These are phyloP conservation scores for Marisa cornuarietis DNA, from an alignment of 1,140 invertebrate species.

Conservation along the genomic window DNA sequence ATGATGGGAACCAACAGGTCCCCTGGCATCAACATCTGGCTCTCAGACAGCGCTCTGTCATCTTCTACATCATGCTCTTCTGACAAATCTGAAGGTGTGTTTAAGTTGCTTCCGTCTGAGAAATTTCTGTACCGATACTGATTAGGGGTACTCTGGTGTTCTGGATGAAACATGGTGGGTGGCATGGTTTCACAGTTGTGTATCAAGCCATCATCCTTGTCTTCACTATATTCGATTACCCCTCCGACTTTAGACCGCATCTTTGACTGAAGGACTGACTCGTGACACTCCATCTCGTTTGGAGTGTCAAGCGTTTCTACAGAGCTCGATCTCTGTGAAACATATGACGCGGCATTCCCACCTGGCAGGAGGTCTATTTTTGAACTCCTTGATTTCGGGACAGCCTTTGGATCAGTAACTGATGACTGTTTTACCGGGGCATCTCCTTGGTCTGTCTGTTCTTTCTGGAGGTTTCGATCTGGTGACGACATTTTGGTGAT, in stretches of 20 bases:
- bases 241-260: not conserved
- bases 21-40: slow-evolving; percentile 31
- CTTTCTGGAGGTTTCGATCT: too few relatives aligned
- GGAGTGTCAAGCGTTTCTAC: not conserved
- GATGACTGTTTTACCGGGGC: not conserved
- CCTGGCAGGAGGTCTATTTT: not conserved
- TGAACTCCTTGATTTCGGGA: not conserved
- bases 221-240: not conserved
- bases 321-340: slow-evolving; percentile 10
- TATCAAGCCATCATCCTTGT: not conserved
- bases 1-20: slow-evolving; percentile 44
- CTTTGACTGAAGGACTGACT: not conserved
- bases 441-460: too few relatives aligned
- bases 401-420: not conserved
- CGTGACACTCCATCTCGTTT: not conserved
- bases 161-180: slow-evolving; percentile 1
- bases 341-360: slow-evolving; percentile 2
- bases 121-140: too few relatives aligned
- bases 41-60: not conserved
- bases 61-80: too few relatives aligned
- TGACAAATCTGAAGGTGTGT: too few relatives aligned
- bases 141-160: slow-evolving; percentile 4
- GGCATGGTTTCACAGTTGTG: not conserved
- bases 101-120: too few relatives aligned
- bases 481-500: too few relatives aligned